Conservation (phyloP, 2,113 vertebrate genomes). For the Siphamia tubifer region DNA sequence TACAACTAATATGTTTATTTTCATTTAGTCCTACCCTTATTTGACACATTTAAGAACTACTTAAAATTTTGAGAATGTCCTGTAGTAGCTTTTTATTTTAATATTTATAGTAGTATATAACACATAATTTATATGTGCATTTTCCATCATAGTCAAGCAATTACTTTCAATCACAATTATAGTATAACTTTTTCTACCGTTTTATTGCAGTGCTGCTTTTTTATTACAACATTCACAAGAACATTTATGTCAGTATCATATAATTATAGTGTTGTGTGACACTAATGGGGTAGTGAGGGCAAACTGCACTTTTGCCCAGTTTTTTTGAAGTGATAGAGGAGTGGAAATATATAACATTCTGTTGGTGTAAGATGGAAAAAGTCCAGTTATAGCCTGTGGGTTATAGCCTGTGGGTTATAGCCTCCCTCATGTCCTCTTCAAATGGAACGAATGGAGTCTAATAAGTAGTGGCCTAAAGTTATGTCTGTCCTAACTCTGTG, state of each 20-base stretch:
- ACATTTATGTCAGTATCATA: conserved; percentile 3
- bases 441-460: conserved; percentile 20
- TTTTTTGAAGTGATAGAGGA: conserved; percentile 18
- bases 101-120: no score
- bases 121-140: no score
- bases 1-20: neutral
- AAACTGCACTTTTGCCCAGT: conserved; percentile 32
- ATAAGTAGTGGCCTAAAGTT: conserved; percentile 11
- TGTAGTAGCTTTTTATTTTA: neutral
- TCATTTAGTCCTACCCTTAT: neutral
- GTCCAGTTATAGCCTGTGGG: conserved; percentile 41
- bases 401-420: no score
- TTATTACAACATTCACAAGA: conserved; percentile 9
- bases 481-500: neutral
- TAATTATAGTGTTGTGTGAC: conserved; percentile 12
- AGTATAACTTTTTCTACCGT: no score
- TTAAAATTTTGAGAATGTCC: neutral
- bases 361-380: conserved; percentile 42
- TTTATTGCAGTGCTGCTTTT: no score
- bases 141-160: no score
- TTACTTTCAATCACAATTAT: no score
- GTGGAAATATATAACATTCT: conserved; percentile 22
- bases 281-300: conserved; percentile 27
- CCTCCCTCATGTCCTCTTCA: conserved; percentile 14
- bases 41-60: neutral